Percentiles rank a stretch among this genome's conserved stretches.
phyloP scores from a whole-genome alignment of 2,797 vertebrate species.

The Channallabes apus region DNA sequence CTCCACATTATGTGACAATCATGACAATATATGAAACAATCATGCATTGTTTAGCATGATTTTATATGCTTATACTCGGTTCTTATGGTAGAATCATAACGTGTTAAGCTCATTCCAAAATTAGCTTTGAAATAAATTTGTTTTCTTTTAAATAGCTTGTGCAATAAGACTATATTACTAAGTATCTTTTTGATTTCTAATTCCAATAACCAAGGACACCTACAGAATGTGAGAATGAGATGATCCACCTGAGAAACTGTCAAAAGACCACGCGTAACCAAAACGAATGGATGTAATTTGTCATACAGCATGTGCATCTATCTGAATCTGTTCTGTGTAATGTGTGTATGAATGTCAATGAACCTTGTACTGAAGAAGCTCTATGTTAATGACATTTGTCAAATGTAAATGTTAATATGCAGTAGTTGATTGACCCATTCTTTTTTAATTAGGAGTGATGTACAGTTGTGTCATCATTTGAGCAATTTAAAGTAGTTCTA shows the following conservation, averaged over 20 bases:
- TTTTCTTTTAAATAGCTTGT: background rate
- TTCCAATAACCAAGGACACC: background rate
- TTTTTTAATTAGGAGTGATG: background rate
- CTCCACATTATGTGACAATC: background rate
- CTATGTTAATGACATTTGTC: background rate
- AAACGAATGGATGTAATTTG: constrained; percentile 4
- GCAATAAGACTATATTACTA: background rate
- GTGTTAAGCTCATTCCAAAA: background rate
- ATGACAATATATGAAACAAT: too few species aligned
- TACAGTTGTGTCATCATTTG: background rate
- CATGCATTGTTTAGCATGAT: too few species aligned
- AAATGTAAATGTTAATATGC: background rate
- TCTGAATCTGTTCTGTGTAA: background rate
- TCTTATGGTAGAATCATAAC: background rate
- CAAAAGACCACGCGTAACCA: background rate
- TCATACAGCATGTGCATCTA: background rate
- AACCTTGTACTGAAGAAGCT: background rate
- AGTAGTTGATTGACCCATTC: background rate
- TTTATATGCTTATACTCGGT: background rate
- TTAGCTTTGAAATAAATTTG: background rate
- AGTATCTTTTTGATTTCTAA: background rate
- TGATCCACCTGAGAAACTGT: background rate
- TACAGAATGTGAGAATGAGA: background rate
- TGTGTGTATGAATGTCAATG: background rate
- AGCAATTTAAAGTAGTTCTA: background rate